Conservation (phyloP, 2,797 vertebrate genomes). For the Catamblyrhynchus diadema region DNA sequence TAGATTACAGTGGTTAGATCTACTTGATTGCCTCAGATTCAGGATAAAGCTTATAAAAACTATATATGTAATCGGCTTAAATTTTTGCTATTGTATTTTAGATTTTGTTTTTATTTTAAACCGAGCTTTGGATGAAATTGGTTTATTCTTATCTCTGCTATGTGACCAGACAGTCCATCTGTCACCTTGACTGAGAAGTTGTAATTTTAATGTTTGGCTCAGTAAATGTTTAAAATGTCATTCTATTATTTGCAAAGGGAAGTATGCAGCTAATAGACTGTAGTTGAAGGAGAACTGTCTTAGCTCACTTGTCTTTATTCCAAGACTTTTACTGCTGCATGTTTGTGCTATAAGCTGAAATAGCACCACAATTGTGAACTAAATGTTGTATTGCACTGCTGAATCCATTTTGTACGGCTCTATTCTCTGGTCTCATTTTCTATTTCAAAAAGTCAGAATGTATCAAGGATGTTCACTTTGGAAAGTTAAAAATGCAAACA, state of each 20-base stretch:
- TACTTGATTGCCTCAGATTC: constrained; percentile 63
- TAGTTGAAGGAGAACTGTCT: background rate
- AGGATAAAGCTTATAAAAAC: constrained; percentile 61
- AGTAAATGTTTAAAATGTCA: background rate
- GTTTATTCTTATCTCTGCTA: background rate
- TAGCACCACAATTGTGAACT: background rate
- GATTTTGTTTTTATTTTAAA: background rate
- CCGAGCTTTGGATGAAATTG: background rate
- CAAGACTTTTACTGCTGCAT: background rate
- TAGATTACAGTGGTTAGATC: constrained; percentile 73
- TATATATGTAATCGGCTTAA: constrained; percentile 23
- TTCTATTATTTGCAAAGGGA: constrained; percentile 2
- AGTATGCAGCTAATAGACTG: background rate
- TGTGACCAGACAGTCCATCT: background rate
- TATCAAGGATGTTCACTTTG: background rate
- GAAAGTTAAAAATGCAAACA: background rate
- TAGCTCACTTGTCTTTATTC: background rate
- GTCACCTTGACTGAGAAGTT: background rate
- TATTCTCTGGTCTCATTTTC: background rate
- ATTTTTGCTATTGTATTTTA: background rate
- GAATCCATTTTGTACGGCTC: background rate
- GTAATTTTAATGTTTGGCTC: constrained; percentile 17
- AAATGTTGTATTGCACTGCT: background rate
- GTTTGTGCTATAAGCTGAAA: background rate
- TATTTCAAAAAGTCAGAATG: background rate